Percentiles rank a stretch among this genome's conserved stretches.
phyloP scores from a whole-genome alignment of 2,797 vertebrate genomes.

The Xyrichtys novacula region DNA sequence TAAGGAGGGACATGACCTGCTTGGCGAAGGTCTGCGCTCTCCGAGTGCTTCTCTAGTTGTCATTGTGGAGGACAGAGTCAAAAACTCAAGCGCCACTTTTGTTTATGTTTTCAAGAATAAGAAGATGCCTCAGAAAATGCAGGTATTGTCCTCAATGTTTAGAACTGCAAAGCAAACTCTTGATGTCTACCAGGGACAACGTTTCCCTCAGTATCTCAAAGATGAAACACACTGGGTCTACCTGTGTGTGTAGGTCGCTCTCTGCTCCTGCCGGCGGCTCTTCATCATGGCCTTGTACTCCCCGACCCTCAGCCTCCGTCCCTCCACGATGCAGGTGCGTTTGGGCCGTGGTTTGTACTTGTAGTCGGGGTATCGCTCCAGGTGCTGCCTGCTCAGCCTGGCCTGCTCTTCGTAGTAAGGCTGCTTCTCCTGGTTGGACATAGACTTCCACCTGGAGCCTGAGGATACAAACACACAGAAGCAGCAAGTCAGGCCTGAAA shows the following conservation, averaged over 20 bases:
- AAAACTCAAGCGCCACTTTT: slow-evolving; percentile 43
- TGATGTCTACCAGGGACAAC: slow-evolving; percentile 30
- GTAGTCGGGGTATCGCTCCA: slow-evolving; percentile 98
- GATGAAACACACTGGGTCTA: slow-evolving; percentile 30
- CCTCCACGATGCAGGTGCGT: slow-evolving; percentile 98
- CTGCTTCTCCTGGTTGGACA: slow-evolving; percentile 99
- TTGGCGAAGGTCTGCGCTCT: too few relatives aligned
- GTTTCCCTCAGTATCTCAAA: slow-evolving; percentile 6
- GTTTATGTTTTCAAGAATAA: slow-evolving; percentile 34
- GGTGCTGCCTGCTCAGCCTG: slow-evolving; percentile 94
- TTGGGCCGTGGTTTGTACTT: slow-evolving; percentile 98
- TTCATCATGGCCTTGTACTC: slow-evolving; percentile 99
- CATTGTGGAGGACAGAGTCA: slow-evolving; percentile 39
- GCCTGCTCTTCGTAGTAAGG: slow-evolving; percentile 99
- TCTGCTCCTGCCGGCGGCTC: slow-evolving; percentile 94
- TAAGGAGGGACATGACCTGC: too few relatives aligned
- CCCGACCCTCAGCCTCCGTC: slow-evolving; percentile 93
- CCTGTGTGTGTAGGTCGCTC: slow-evolving; percentile 81
- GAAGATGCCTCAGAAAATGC: slow-evolving; percentile 21
- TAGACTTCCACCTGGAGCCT: slow-evolving; percentile 98
- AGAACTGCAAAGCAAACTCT: slow-evolving; percentile 25
- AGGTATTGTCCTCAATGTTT: slow-evolving; percentile 8
- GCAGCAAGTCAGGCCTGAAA: background rate
- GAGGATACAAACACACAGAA: slow-evolving; percentile 3
- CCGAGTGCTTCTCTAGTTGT: too few relatives aligned